Base-by-base conservation (phyloP, 2,797 vertebrate species). In the Hydrophis major region DNA sequence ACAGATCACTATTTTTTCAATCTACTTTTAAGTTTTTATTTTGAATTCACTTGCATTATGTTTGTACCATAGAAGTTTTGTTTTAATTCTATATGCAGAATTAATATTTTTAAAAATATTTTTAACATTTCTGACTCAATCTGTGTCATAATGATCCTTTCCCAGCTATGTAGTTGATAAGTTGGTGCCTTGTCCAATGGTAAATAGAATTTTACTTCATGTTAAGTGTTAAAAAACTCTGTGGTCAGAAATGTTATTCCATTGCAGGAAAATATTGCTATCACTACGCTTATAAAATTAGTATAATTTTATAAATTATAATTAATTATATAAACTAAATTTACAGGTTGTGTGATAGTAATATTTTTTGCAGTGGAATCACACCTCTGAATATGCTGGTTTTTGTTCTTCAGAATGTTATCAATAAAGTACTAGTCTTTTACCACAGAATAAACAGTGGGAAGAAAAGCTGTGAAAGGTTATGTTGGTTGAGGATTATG, bases 111-210 rank as follows among this genome's bases (percentile, higher is more conserved):
- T 50, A 22, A 78, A 93, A n/a, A 89, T 59, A 86, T 37, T 91
- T 87, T 37, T 89, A n/a, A 88, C 37, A 60, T 90, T 91, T 91
- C 87, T 93, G 53, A 88, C 32, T 90, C 87, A 66, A 32, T 66
- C 27, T 42, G 25, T 89, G 18, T 59, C 47, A 53, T 61, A 91
- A 25, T 11, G 12, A 88, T 22, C 32, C 12, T 91, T 88, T 78
- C 13, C n/a, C 16, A 89, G 88, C 20, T 74, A 66, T 53, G 28
- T 56, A 90, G 13, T 89, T 87, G 18, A 12, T 86, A 89, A 83
- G 25, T 47, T 83, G 56, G 6, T 37, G 56, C 16, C 10, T 28
- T 69, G 2, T 59, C 78, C 86, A 57, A 25, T 55, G 32, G 47
- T 60, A 37, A 86, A 59, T 50, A 91, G 56, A 61, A 56, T 89